Percentiles rank a stretch among this genome's conserved stretches.
Evolutionary conservation across 2,888 invertebrate genomes (phyloP).

Genomic region (Volucella bombylans): DNA sequence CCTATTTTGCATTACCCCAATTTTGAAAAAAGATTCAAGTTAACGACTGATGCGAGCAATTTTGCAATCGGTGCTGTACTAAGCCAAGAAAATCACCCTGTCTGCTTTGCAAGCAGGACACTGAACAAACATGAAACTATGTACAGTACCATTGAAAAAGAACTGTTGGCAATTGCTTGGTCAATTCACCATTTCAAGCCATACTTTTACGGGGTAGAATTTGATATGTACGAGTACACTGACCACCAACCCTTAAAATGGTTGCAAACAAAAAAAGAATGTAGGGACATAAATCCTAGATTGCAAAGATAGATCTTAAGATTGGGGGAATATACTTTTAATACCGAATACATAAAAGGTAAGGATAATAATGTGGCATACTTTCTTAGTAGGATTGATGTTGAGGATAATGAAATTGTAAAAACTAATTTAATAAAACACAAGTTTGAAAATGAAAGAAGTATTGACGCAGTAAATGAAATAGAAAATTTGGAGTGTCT

Average conservation of each 20-base stretch:
- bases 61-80: slow-evolving; percentile 23
- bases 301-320: slow-evolving; percentile 39
- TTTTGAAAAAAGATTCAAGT: slow-evolving; percentile 26
- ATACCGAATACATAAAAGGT: slow-evolving; percentile 46
- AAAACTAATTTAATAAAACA: too few relatives aligned
- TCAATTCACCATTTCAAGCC: slow-evolving; percentile 35
- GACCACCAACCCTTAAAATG: slow-evolving; percentile 35
- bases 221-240: slow-evolving; percentile 24
- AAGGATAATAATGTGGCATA: slow-evolving; percentile 50
- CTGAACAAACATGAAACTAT: slow-evolving; percentile 22
- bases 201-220: slow-evolving; percentile 31
- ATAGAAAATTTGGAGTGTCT: too few relatives aligned
- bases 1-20: slow-evolving; percentile 39
- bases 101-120: slow-evolving; percentile 25
- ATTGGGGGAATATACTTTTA: slow-evolving; percentile 50
- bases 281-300: slow-evolving; percentile 46
- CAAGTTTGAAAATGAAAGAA: too few relatives aligned
- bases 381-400: slow-evolving; percentile 47
- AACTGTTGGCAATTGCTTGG: slow-evolving; percentile 35
- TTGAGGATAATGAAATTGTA: slow-evolving; percentile 7
- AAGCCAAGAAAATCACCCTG: slow-evolving; percentile 13
- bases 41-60: slow-evolving; percentile 32
- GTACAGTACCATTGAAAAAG: slow-evolving; percentile 34
- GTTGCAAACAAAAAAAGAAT: slow-evolving; percentile 53
- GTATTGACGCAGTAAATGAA: too few relatives aligned